A percentile compares a stretch with the other conserved stretches of the same genome.
phyloP scores from a whole-genome alignment of 2,888 invertebrate species.

The Polyploca ridens region DNA sequence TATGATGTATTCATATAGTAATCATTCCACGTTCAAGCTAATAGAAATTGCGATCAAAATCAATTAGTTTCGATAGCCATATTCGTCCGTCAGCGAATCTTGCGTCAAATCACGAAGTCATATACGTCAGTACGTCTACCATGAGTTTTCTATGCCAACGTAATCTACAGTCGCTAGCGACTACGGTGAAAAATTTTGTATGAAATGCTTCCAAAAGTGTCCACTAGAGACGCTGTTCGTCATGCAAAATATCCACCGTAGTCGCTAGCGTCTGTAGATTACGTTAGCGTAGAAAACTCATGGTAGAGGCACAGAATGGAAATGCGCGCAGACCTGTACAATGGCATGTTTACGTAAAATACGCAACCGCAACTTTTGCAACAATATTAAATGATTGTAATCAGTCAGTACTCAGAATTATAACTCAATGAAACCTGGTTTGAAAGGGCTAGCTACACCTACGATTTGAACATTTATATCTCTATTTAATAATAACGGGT shows the following conservation, averaged over 20 bases:
- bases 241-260: no score
- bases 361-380: conserved; percentile 4
- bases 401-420: conserved; percentile 3
- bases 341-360: background rate
- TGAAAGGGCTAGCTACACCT: background rate
- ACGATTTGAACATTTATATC: background rate
- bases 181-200: no score
- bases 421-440: background rate
- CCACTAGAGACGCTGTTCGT: no score
- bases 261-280: no score
- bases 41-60: conserved; percentile 3
- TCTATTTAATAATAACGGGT: background rate
- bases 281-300: no score
- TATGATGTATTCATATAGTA: background rate
- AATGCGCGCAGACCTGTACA: background rate
- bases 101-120: background rate
- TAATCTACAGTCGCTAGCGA: no score
- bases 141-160: no score
- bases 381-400: conserved; percentile 4
- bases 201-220: no score
- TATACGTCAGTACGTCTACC: no score
- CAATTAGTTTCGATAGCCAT: background rate
- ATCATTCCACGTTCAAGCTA: background rate
- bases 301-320: no score
- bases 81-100: background rate